Percentiles rank a stretch among this genome's conserved stretches.
phyloP scores from a whole-genome alignment of 2,797 vertebrate genomes.

The Acrocephalus scirpaceus region DNA sequence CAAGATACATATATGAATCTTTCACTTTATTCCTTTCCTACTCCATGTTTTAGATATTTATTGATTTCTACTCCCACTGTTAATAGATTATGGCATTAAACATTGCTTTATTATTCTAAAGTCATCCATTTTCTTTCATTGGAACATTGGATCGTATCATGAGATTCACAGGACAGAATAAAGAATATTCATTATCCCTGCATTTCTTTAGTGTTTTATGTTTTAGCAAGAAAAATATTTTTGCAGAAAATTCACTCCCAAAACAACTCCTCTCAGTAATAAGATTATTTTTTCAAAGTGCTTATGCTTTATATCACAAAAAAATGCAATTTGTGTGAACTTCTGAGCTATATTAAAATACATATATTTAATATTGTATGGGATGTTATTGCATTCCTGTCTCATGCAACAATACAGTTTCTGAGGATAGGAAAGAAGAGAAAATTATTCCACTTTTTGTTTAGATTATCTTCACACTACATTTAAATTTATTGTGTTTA shows the following conservation, averaged over 20 bases:
- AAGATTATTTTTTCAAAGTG: background rate
- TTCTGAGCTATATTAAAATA: background rate
- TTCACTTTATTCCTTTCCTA: background rate
- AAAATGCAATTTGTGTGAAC: background rate
- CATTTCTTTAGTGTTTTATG: background rate
- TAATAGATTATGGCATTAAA: background rate
- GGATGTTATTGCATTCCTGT: background rate
- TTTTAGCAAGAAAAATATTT: background rate
- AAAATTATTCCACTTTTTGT: background rate
- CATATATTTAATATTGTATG: background rate
- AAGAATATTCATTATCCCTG: background rate
- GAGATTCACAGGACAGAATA: background rate
- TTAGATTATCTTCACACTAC: background rate
- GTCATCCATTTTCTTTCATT: background rate
- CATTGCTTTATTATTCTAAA: background rate
- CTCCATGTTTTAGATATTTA: background rate
- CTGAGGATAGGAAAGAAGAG: background rate
- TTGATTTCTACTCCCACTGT: background rate
- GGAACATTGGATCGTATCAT: background rate
- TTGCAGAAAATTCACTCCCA: background rate
- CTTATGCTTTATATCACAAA: background rate
- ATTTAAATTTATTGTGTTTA: slow-evolving; percentile 29
- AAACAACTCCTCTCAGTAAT: background rate
- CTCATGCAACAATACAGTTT: background rate
- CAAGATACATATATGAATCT: background rate